These are phyloP conservation scores for Caenorhabditis angaria DNA, from an alignment of 2,888 invertebrate species.

Conservation along the genomic window DNA sequence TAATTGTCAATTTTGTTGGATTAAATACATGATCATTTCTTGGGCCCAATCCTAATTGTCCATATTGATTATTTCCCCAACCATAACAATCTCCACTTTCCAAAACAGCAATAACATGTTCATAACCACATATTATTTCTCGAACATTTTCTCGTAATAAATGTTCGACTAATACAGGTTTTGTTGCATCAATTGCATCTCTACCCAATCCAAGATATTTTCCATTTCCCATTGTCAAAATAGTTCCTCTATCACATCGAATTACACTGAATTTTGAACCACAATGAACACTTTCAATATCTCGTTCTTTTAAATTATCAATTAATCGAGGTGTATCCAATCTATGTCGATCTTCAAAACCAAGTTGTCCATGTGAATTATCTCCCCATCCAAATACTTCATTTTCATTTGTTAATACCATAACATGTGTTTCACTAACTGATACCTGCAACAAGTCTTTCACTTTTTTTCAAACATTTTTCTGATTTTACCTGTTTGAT, in stretches of 20 bases:
- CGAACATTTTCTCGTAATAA: constrained; percentile 75
- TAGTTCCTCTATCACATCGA: constrained; percentile 79
- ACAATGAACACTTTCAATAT: constrained; percentile 7
- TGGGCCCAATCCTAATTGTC: constrained; percentile 25
- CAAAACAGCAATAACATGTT: constrained; percentile 79
- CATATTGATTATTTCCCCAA: constrained; percentile 76
- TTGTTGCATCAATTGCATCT: constrained; percentile 76
- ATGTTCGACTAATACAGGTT: constrained; percentile 77
- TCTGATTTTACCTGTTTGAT: constrained; percentile 74
- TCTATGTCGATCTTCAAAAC: constrained; percentile 72
- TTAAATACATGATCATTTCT: constrained; percentile 26
- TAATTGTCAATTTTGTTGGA: constrained; percentile 48
- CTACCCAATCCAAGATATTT: constrained; percentile 62
- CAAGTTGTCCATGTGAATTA: constrained; percentile 79
- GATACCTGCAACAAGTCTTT: constrained; percentile 76
- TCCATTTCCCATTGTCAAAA: constrained; percentile 80
- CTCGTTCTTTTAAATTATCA: constrained; percentile 17
- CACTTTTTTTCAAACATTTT: too few relatives aligned
- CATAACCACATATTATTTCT: constrained; percentile 75
- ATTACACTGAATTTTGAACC: constrained; percentile 78
- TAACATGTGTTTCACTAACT: constrained; percentile 77
- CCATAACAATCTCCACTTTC: constrained; percentile 78
- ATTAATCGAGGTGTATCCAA: constrained; percentile 23
- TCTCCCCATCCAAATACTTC: constrained; percentile 81
- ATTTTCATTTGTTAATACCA: constrained; percentile 77